These are phyloP conservation scores for Trachurus trachurus DNA, from an alignment of 2,797 vertebrate genomes.

Conservation along the genomic window DNA sequence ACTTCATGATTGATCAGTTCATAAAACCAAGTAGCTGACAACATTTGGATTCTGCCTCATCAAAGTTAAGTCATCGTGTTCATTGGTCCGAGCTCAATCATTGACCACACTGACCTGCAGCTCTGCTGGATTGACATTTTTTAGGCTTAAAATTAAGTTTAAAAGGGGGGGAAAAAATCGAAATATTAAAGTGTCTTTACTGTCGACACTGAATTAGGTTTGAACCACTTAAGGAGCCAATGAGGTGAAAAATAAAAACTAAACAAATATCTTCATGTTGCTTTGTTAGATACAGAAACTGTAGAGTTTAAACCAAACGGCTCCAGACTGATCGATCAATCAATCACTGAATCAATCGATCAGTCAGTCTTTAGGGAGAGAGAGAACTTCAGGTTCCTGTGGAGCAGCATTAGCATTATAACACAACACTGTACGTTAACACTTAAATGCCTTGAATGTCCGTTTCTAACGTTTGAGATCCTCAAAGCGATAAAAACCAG, in stretches of 20 bases:
- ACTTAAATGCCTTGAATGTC: neutral
- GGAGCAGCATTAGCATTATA: slow-evolving; percentile 5
- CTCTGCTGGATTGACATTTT: too few species aligned
- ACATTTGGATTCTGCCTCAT: too few species aligned
- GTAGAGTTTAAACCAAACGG: neutral
- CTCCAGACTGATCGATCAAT: neutral
- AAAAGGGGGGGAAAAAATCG: neutral
- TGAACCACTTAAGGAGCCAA: neutral
- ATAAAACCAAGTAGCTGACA: too few species aligned
- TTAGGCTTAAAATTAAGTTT: neutral
- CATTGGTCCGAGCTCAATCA: too few species aligned
- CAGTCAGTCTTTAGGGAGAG: neutral
- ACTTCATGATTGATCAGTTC: too few species aligned
- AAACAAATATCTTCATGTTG: neutral
- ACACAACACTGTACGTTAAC: slow-evolving; percentile 4
- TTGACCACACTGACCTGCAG: too few species aligned
- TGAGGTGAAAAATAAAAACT: neutral
- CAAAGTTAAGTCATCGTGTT: too few species aligned
- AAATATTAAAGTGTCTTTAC: neutral
- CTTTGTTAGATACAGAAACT: neutral
- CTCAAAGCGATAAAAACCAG: neutral
- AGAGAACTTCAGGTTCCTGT: neutral
- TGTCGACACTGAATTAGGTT: neutral
- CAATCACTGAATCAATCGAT: too few species aligned
- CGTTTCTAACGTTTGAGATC: neutral